Percentiles rank a stretch among this genome's conserved stretches.
Conservation (phyloP, 2,113 vertebrate genomes). For the Microcebus griseorufus region DNA sequence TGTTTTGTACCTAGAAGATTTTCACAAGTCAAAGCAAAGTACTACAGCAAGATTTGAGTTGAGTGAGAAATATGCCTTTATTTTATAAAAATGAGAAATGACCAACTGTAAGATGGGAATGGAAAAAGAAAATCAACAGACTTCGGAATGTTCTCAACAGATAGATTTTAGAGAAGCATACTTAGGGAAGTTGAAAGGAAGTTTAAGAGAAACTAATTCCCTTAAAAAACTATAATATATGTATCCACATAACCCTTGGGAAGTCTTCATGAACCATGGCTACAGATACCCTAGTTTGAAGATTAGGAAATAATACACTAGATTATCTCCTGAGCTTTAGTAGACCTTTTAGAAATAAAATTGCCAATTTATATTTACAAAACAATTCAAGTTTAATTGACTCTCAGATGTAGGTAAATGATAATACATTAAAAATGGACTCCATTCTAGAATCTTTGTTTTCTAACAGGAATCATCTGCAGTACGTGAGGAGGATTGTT, state of each 20-base stretch:
- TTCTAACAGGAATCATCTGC: background rate
- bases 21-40: background rate
- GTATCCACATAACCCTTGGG: background rate
- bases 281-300: background rate
- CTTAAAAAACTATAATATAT: background rate
- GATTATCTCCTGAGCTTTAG: background rate
- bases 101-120: background rate
- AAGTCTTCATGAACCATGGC: background rate
- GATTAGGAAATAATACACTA: background rate
- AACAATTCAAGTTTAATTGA: background rate
- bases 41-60: background rate
- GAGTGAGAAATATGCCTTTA: background rate
- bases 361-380: background rate
- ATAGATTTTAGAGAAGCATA: background rate
- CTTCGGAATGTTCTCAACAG: background rate
- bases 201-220: background rate
- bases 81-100: background rate
- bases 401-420: background rate
- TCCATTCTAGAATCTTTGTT: background rate
- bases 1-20: background rate
- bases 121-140: background rate
- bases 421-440: background rate
- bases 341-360: slow-evolving; percentile 21
- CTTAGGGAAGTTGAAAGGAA: background rate
- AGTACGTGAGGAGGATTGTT: background rate